These are phyloP conservation scores for Planococcus citri DNA, from an alignment of 1,140 invertebrate genomes.

Conservation along the genomic window DNA sequence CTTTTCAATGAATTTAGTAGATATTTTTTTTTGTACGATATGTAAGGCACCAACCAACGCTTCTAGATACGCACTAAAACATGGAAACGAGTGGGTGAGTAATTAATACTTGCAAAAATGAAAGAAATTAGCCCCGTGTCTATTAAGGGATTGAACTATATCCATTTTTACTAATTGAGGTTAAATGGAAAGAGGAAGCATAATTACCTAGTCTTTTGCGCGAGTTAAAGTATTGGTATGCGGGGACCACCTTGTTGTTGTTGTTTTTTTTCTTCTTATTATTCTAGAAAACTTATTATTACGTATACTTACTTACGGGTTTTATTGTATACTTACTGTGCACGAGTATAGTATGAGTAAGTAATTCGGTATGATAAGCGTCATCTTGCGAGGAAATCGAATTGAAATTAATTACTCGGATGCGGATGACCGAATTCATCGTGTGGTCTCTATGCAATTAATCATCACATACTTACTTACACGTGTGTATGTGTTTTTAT, in stretches of 20 bases:
- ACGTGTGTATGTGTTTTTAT: no score
- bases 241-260: neutral
- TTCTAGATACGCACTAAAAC: neutral
- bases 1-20: neutral
- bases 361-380: no score
- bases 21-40: neutral
- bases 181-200: neutral
- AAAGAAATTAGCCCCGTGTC: neutral
- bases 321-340: no score
- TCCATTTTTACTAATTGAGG: neutral
- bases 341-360: no score
- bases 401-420: no score
- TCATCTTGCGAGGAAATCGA: no score
- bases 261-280: no score
- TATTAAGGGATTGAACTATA: neutral
- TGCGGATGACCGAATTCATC: no score
- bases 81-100: neutral
- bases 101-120: constrained; percentile 8
- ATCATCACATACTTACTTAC: no score
- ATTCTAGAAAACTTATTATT: no score
- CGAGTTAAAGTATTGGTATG: neutral
- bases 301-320: no score
- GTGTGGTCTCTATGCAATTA: no score
- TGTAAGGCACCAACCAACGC: neutral
- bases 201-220: neutral